Percentiles rank a stretch among this genome's conserved stretches.
phyloP scores from a whole-genome alignment of 2,888 invertebrate species.

The Oscheius sp. region DNA sequence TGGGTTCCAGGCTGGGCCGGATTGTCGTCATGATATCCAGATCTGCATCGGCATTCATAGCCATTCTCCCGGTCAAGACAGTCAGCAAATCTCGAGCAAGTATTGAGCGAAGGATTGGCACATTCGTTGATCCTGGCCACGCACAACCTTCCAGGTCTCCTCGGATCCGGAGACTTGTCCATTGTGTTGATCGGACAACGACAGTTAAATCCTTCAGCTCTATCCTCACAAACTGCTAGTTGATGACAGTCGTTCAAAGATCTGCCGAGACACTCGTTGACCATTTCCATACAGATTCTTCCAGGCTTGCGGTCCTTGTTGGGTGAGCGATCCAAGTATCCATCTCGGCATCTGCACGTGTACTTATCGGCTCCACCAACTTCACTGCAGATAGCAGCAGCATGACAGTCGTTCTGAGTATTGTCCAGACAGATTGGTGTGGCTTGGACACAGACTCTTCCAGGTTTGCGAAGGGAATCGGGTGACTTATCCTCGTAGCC shows the following conservation, averaged over 20 bases:
- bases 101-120: slow-evolving; percentile 68
- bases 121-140: slow-evolving; percentile 65
- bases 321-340: slow-evolving; percentile 65
- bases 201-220: slow-evolving; percentile 79
- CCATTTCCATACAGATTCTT: slow-evolving; percentile 51
- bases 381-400: slow-evolving; percentile 71
- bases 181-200: slow-evolving; percentile 68
- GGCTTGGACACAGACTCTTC: slow-evolving; percentile 62
- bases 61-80: slow-evolving; percentile 71
- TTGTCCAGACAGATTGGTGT: slow-evolving; percentile 71
- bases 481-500: slow-evolving; percentile 71
- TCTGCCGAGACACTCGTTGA: slow-evolving; percentile 72
- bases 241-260: slow-evolving; percentile 72
- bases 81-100: slow-evolving; percentile 72
- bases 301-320: slow-evolving; percentile 65
- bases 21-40: slow-evolving; percentile 72
- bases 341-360: slow-evolving; percentile 63
- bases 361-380: slow-evolving; percentile 54
- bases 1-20: slow-evolving; percentile 68
- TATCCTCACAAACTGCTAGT: slow-evolving; percentile 71
- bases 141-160: slow-evolving; percentile 69
- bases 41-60: slow-evolving; percentile 64
- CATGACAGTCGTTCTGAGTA: slow-evolving; percentile 71
- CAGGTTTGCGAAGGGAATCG: slow-evolving; percentile 58
- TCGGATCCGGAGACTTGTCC: slow-evolving; percentile 69